Conservation (phyloP, 2,113 vertebrate species). For the Notarius lentiginosus region DNA sequence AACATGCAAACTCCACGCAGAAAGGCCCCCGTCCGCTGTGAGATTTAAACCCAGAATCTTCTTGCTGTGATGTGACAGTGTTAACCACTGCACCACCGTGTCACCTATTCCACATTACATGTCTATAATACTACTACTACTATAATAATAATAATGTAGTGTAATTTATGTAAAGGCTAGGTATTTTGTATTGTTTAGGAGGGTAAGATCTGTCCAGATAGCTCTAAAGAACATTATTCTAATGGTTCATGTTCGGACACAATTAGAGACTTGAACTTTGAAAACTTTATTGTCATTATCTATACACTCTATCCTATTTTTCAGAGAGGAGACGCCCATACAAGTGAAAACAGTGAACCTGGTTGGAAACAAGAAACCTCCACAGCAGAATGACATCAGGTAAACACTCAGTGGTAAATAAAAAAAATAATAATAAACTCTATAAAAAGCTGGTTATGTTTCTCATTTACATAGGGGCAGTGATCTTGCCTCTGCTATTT, state of each 20-base stretch:
- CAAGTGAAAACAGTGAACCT: conserved; percentile 77
- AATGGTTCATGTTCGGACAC: neutral
- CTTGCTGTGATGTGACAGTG: no score
- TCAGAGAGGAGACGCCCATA: conserved; percentile 77
- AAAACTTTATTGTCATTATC: neutral
- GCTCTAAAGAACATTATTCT: neutral
- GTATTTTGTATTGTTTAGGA: neutral
- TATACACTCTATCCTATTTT: conserved; percentile 54
- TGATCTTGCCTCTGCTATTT: neutral
- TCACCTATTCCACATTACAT: neutral
- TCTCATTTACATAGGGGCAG: neutral
- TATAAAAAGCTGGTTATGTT: neutral
- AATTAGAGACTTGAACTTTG: neutral
- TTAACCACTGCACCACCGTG: no score
- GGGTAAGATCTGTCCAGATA: neutral
- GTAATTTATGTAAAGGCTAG: neutral
- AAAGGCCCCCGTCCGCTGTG: no score
- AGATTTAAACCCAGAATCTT: no score
- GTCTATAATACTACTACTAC: no score
- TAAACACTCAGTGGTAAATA: conserved; percentile 50
- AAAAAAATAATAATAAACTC: neutral
- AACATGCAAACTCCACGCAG: no score
- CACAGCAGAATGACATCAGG: conserved; percentile 77
- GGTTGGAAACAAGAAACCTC: conserved; percentile 78
- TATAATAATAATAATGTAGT: neutral